Percentiles rank a stretch among this genome's conserved stretches.
Conservation (phyloP, 2,113 vertebrate genomes). For the Chaetops frenatus region DNA sequence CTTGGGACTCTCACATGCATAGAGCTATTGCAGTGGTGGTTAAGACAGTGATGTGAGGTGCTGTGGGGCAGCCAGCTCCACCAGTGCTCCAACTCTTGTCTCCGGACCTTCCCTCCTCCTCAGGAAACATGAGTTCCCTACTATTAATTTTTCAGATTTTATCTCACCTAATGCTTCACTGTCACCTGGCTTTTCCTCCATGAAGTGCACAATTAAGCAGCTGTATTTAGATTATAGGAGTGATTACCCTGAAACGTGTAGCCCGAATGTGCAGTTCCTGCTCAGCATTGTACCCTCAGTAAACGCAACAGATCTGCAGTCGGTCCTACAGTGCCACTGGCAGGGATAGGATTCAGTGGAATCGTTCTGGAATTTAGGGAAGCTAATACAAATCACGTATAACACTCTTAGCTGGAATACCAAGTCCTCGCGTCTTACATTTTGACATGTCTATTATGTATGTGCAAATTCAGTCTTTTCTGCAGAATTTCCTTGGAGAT, state of each 20-base stretch:
- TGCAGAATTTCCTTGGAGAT: slow-evolving; percentile 46
- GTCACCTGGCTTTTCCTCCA: fast-evolving
- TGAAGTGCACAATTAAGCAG: not conserved
- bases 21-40: not conserved
- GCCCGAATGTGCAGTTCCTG: not conserved
- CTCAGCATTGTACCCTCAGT: not conserved
- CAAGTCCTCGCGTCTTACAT: slow-evolving; percentile 33
- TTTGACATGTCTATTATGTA: slow-evolving; percentile 63
- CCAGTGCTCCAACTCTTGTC: not conserved
- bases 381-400: not conserved
- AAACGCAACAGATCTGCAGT: not conserved
- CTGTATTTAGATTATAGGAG: not conserved
- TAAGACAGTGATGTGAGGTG: not conserved
- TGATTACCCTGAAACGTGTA: fast-evolving
- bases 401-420: not conserved
- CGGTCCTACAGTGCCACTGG: not conserved
- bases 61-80: not conserved
- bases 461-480: slow-evolving; percentile 61
- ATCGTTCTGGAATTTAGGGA: not conserved
- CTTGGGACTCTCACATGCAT: not conserved
- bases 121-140: not conserved
- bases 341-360: not conserved
- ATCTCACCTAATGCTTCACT: not conserved
- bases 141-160: not conserved
- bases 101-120: not conserved